These are phyloP conservation scores for Anhinga anhinga DNA, from an alignment of 2,113 vertebrate species.

Conservation along the genomic window DNA sequence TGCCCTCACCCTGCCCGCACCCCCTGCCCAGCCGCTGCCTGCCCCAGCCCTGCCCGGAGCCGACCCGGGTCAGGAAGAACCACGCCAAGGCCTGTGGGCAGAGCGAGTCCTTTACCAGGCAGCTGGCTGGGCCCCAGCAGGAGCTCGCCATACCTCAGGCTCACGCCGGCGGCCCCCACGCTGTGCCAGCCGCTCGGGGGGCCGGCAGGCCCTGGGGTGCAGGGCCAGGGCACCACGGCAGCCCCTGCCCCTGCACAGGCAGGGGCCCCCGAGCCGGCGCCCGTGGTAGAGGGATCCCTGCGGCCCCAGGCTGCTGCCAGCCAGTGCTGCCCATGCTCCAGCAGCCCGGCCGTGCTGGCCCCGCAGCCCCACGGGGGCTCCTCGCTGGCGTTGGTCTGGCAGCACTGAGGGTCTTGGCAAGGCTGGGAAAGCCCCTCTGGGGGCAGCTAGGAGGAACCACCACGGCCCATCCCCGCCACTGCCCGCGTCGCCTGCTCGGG, in stretches of 20 bases:
- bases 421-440: background rate
- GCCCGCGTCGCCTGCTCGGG: slow-evolving; percentile 88
- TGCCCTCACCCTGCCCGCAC: too few relatives aligned
- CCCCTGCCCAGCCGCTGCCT: background rate
- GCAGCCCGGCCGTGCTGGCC: background rate
- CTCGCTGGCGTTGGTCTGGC: background rate
- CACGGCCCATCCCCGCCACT: slow-evolving; percentile 70
- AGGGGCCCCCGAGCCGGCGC: too few relatives aligned
- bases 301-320: background rate
- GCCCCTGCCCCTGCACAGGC: too few relatives aligned
- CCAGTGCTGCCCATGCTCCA: background rate
- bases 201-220: background rate
- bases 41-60: background rate
- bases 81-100: background rate
- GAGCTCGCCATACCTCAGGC: background rate
- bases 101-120: background rate
- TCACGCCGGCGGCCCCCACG: background rate
- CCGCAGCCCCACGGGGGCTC: accelerated
- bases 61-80: background rate
- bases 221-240: background rate
- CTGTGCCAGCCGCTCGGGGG: background rate
- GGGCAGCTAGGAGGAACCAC: slow-evolving; percentile 46
- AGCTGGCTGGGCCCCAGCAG: accelerated
- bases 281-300: background rate
- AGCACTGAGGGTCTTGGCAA: background rate